Evolutionary conservation across 2,113 vertebrate genomes (phyloP), one percentile per base, ranked within the genome.

Genomic region (Brachirus orientalis): DNA sequence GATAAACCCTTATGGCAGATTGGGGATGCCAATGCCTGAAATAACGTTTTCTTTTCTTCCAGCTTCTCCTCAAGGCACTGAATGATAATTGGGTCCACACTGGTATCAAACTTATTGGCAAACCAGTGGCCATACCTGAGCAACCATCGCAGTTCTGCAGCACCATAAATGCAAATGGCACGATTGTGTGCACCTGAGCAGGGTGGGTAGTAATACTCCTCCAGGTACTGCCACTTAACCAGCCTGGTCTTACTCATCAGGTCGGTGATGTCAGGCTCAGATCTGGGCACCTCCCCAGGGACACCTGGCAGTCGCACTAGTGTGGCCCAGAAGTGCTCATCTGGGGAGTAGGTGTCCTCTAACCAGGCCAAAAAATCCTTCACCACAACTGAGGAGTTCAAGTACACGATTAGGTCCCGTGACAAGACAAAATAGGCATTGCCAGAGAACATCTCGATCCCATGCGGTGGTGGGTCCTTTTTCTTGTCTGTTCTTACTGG

Each of bases 291-390:
- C 72, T 91, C 95, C 0, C 96, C 96, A 0, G 97, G 97, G 1
- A 95, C 84, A 0, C 95, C 95, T 0, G 96, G 95, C 10, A 98
- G 69, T 37, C 97, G 93, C 58, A 89, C 92, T 44, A 99, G 89
- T 0, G 95, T 95, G 38, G 97, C 96, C 97, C 97, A 98, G 81
- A 96, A 99, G 77, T 98, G 96, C 67, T 99, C 97, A 65, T 99
- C 97, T 0, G 97, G 97, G 4, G 96, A 98, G 82, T 94, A 98
- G 0, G 97, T 98, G 77, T 99, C 97, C 80, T 91, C 87, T 6
- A 94, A 97, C 97, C 97, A 99, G 20, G 90, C 87, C 10, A 99
- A 87, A 64, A 99, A 97, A 51, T 98, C 95, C 80, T 86, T 90
- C 66, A 89, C 92, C 1, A 95, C 81, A 0, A 63, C 70, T 3